phyloP scores from a whole-genome alignment of 2,113 vertebrate genomes.

The Pagrus major region DNA sequence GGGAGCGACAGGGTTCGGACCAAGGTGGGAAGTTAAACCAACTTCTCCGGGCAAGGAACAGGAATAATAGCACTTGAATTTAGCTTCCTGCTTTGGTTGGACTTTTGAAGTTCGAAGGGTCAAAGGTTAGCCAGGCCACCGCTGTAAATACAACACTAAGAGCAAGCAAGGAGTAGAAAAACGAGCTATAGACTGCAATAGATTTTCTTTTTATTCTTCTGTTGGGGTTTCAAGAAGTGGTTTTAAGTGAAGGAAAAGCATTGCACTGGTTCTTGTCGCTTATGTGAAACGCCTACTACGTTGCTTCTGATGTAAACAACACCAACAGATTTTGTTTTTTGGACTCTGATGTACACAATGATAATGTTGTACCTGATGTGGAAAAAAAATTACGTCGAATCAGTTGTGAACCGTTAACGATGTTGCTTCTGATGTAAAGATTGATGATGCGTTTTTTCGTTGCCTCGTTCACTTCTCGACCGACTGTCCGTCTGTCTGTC shows the following conservation, averaged over 20 bases:
- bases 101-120: constrained; percentile 27
- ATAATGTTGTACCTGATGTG: constrained; percentile 64
- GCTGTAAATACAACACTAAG: constrained; percentile 64
- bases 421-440: constrained; percentile 63
- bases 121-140: constrained; percentile 42
- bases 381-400: constrained; percentile 56
- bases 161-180: constrained; percentile 39
- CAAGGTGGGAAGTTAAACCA: constrained; percentile 34
- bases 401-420: constrained; percentile 57
- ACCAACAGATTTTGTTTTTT: constrained; percentile 36
- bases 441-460: constrained; percentile 20
- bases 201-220: constrained; percentile 50
- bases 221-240: constrained; percentile 31
- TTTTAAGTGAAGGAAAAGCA: constrained; percentile 67
- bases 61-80: background rate
- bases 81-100: constrained; percentile 45
- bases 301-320: constrained; percentile 66
- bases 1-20: constrained; percentile 16
- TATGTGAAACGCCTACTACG: constrained; percentile 50
- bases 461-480: constrained; percentile 42
- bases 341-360: constrained; percentile 63
- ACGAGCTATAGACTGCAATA: constrained; percentile 35
- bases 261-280: constrained; percentile 72
- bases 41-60: constrained; percentile 1
- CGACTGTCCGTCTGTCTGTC: constrained; percentile 39